These are phyloP conservation scores for Dromiciops gliroides DNA, from an alignment of 2,113 vertebrate species.

Conservation along the genomic window DNA sequence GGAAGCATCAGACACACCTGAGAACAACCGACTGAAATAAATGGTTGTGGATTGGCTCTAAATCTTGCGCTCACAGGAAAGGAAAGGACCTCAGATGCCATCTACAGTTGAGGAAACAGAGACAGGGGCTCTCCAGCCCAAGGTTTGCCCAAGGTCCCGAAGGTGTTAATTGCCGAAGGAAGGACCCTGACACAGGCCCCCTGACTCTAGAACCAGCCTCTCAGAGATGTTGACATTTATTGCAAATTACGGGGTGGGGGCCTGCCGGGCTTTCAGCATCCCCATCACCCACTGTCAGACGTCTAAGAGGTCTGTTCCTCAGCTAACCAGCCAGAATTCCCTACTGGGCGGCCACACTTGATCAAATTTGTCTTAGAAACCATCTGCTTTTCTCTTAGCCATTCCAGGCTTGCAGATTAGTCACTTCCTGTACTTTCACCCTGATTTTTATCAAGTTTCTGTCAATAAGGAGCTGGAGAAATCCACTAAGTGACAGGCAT, in stretches of 20 bases:
- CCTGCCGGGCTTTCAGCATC: background rate
- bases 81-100: no score
- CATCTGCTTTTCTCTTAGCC: slow-evolving; percentile 56
- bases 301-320: background rate
- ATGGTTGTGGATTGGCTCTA: no score
- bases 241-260: rapidly evolving
- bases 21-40: no score
- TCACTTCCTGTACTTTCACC: slow-evolving; percentile 71
- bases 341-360: background rate
- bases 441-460: slow-evolving; percentile 53
- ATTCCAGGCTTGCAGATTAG: slow-evolving; percentile 54
- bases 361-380: slow-evolving; percentile 55
- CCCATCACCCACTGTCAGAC: background rate
- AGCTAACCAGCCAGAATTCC: background rate
- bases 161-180: no score
- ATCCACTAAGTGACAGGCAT: slow-evolving; percentile 4
- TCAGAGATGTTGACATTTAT: background rate
- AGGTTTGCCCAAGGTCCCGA: no score
- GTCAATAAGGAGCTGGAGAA: background rate
- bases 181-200: no score
- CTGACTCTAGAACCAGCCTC: background rate
- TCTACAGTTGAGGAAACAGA: no score
- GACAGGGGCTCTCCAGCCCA: no score
- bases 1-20: no score
- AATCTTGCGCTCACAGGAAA: no score